Base-by-base conservation (phyloP, 2,888 invertebrate species). In the Ischnus inquisitorius region DNA sequence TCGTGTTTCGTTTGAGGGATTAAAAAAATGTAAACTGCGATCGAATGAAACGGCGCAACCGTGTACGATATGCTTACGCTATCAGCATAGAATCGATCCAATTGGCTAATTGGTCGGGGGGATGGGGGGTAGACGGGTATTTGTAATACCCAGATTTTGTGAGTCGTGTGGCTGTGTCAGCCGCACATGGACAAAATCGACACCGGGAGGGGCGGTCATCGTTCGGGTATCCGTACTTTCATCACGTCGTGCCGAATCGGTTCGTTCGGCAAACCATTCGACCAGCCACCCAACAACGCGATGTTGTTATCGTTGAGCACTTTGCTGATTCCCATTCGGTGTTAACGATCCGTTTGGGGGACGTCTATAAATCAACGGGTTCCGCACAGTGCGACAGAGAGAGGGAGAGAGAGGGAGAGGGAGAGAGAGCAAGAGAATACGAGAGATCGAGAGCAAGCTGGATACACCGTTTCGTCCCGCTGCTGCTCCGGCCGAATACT, bases 231-330 rank as follows among this genome's bases (percentile, higher is more conserved):
- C 51, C 79, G 54, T 83, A 83, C 83, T 83, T 83, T 83, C 83
- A 79, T 76, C 83, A 75, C 75, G 64, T 79, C 64, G 64, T 68
- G 67, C 78, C 51, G 82, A 68, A 74, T 68, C 51, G 54, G 72
- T 75, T 54, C 79, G 83, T 54, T 83, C 83, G 79, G 74, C 69
- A 74, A 82, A 74, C 60, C 69, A 39, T 72, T 65, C 72, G 62
- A 75, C 79, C 64, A 69, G 64, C 79, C 69, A 75, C 46, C 69
- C 64, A 75, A 79, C 82, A 78, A 78, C 79, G 46, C 54, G 75
- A 79, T 83, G 83, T 83, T 83, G 83, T 83, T 83, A 83, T 83
- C 83, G 83, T 79, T 83, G 79, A 83, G 83, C 83, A 83, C 83
- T 83, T 83, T 83, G 83, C 83, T 83, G 83, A 83, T 83, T 83